A percentile compares a stretch with the other conserved stretches of the same genome.
Evolutionary conservation across 2,888 invertebrate genomes (phyloP).

Genomic region (Pterostichus niger): DNA sequence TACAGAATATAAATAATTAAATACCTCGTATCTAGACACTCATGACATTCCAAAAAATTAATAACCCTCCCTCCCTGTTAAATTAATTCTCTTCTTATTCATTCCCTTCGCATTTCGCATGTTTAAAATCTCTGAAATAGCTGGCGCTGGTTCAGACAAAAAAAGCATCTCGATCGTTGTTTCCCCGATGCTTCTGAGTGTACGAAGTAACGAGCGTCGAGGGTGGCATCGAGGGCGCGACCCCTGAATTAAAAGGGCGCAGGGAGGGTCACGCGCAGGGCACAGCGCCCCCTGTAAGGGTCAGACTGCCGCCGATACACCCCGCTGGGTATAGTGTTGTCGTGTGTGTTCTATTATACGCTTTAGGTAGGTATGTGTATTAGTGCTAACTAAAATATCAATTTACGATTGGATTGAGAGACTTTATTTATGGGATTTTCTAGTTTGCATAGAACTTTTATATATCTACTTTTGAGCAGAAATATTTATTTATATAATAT

Average conservation of each 20-base stretch:
- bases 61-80: not conserved
- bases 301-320: constrained; percentile 1
- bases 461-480: no score
- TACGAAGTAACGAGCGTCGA: constrained; percentile 75
- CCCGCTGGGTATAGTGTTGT: not conserved
- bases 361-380: constrained; percentile 3
- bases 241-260: constrained; percentile 76
- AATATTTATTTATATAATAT: no score
- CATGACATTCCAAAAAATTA: not conserved
- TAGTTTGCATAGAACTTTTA: not conserved
- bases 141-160: constrained; percentile 15
- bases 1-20: not conserved
- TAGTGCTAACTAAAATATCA: constrained; percentile 43
- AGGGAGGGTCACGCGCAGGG: constrained; percentile 70
- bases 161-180: constrained; percentile 24
- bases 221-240: constrained; percentile 77
- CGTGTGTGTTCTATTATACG: constrained; percentile 43
- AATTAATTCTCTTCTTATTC: no score
- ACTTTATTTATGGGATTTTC: constrained; percentile 22
- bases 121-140: constrained; percentile 2
- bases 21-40: not conserved
- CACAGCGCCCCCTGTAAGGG: constrained; percentile 5
- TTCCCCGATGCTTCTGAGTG: not conserved
- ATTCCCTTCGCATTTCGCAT: no score
- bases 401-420: constrained; percentile 1